A percentile compares a stretch with the other conserved stretches of the same genome.
These are phyloP conservation scores for Drosophila ironensis DNA, from an alignment of 1,140 invertebrate genomes.

Conservation along the genomic window DNA sequence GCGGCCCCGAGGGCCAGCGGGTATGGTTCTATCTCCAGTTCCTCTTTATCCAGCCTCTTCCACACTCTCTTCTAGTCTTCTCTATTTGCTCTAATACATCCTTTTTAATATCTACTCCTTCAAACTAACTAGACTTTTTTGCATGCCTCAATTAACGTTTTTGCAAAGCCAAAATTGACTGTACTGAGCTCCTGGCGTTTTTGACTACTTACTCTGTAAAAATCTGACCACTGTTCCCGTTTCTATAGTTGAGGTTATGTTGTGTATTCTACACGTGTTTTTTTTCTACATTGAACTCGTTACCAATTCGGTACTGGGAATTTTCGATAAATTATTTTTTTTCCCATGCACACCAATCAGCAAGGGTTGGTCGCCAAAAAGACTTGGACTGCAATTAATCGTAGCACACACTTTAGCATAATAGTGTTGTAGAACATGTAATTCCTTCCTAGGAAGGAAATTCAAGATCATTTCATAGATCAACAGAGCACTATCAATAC, in stretches of 20 bases:
- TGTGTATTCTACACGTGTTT: constrained; percentile 31
- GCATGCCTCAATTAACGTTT: constrained; percentile 59
- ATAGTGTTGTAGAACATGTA: too few relatives aligned
- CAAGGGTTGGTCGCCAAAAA: constrained; percentile 24
- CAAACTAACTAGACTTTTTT: constrained; percentile 57
- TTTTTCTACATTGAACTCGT: constrained; percentile 34
- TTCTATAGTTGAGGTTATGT: constrained; percentile 50
- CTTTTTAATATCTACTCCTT: constrained; percentile 18
- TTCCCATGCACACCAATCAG: constrained; percentile 42
- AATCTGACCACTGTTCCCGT: constrained; percentile 30
- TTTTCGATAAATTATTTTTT: too few relatives aligned
- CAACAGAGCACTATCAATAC: too few relatives aligned
- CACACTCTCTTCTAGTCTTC: constrained; percentile 29
- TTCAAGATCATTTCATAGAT: too few relatives aligned
- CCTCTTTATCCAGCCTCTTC: constrained; percentile 59
- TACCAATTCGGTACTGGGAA: too few relatives aligned
- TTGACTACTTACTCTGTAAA: constrained; percentile 51
- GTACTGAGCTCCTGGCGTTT: constrained; percentile 23
- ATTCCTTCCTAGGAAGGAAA: not conserved
- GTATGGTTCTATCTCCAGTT: constrained; percentile 68
- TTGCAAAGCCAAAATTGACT: constrained; percentile 6
- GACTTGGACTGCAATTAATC: not conserved
- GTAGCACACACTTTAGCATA: not conserved
- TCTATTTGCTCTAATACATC: constrained; percentile 7
- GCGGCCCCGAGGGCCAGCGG: constrained; percentile 80